These are phyloP conservation scores for Nemurella pictetii DNA, from an alignment of 2,888 invertebrate genomes.

Conservation along the genomic window DNA sequence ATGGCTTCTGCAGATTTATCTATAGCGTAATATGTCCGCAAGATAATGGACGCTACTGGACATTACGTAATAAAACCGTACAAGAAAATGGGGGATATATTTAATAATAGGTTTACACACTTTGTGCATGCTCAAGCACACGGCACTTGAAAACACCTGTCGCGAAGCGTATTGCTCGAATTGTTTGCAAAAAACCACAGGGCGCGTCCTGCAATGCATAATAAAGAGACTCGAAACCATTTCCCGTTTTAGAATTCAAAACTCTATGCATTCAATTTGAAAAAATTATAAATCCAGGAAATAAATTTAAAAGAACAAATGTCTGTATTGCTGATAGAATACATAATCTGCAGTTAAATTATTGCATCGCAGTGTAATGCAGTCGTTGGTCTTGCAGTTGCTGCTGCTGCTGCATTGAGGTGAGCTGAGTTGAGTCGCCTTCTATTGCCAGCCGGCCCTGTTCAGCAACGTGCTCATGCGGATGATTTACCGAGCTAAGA, in stretches of 20 bases:
- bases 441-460: neutral
- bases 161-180: conserved; percentile 16
- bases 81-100: conserved; percentile 13
- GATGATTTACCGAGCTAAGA: neutral
- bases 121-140: conserved; percentile 22
- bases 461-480: neutral
- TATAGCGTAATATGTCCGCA: conserved; percentile 3
- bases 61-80: conserved; percentile 12
- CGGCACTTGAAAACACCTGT: conserved; percentile 22
- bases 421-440: no score
- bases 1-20: conserved; percentile 15
- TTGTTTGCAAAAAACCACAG: conserved; percentile 16
- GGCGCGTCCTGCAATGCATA: conserved; percentile 23
- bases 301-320: conserved; percentile 15
- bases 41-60: conserved; percentile 29
- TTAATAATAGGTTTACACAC: conserved; percentile 24
- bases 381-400: neutral
- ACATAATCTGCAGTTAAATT: conserved; percentile 11
- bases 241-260: conserved; percentile 1
- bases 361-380: neutral
- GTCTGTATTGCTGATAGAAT: neutral
- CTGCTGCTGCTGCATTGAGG: no score
- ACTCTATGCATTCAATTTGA: conserved; percentile 20
- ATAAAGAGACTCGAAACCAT: conserved; percentile 17
- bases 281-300: conserved; percentile 10